Conservation (phyloP, 2,888 invertebrate genomes). For the Ischnus inquisitorius region DNA sequence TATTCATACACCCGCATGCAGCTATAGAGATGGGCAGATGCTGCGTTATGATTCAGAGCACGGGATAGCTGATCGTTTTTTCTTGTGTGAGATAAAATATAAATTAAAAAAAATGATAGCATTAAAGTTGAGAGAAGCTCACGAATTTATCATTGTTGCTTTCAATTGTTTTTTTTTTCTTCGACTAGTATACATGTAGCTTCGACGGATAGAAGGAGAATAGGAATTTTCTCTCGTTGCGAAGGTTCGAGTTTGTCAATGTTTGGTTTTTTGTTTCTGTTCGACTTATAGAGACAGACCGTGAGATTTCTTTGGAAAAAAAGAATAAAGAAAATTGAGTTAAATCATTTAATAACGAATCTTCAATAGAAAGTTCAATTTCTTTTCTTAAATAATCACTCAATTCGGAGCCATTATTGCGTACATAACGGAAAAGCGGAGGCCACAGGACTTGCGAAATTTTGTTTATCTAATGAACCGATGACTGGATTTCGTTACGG, state of each 20-base stretch:
- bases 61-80: neutral
- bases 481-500: neutral
- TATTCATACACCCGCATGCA: conserved; percentile 28
- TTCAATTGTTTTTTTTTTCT: neutral
- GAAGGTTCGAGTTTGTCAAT: conserved; percentile 9
- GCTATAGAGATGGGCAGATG: conserved; percentile 21
- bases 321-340: neutral
- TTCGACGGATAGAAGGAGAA: conserved; percentile 53
- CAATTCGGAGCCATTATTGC: neutral
- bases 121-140: conserved; percentile 8
- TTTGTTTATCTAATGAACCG: neutral
- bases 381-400: neutral
- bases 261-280: neutral
- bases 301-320: neutral
- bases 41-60: conserved; percentile 30
- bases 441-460: neutral
- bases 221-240: conserved; percentile 25
- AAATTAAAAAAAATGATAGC: neutral
- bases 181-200: neutral
- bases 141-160: neutral
- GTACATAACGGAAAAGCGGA: neutral
- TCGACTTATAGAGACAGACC: neutral
- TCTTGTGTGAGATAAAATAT: conserved; percentile 3
- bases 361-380: neutral
- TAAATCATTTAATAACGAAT: neutral